Base-by-base conservation (phyloP, 2,797 vertebrate species). In the Arrhamphus sclerolepis region DNA sequence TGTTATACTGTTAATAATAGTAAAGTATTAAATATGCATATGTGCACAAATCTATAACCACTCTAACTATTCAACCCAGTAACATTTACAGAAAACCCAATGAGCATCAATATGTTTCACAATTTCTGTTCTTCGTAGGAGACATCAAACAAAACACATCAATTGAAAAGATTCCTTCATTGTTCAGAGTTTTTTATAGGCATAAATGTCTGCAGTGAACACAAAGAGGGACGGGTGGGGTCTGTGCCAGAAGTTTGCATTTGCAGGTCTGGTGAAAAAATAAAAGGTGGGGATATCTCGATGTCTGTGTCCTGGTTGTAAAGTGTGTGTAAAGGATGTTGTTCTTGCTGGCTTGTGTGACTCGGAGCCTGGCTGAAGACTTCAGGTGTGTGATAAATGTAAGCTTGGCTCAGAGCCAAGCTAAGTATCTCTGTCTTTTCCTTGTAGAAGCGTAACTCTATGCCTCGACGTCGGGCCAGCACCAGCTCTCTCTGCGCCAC, bases 351-450 rank as follows among this genome's bases (percentile, higher is more conserved):
- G 58, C 46, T 43, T 28, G 62, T 77, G 62, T 56, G 62, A 72
- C 75, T 70, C 3, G n/a, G 51, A 0, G 16, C 46, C 31, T 77
- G 78, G 19, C 50, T 76, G 39, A 80, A 82, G 34, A 67, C 53
- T 4, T 80, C 72, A 26, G 81, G 81, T 34, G 66, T 56, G 59
- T 74, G 75, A 41, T 66, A 82, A 61, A 77, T 70, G 44, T 93
- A 94, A 34, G 92, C 91, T 66, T 97, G 96, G 78, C 92, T 95
- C 46, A 97, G 87, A 44, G 96, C 95, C 82, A 97, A 84, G 72
- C 91, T 91, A 56, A 98, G 87, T 66, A 98, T 96, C 87, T 95
- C 95, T 46, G 92, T 96, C 81, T 96, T 97, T 80, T 97, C 96
- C 77, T 97, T 98, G 82, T 94, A 94, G 87, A 96, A 97, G 56